Base-by-base conservation (phyloP, 2,888 invertebrate species). In the Lamproptera curius region DNA sequence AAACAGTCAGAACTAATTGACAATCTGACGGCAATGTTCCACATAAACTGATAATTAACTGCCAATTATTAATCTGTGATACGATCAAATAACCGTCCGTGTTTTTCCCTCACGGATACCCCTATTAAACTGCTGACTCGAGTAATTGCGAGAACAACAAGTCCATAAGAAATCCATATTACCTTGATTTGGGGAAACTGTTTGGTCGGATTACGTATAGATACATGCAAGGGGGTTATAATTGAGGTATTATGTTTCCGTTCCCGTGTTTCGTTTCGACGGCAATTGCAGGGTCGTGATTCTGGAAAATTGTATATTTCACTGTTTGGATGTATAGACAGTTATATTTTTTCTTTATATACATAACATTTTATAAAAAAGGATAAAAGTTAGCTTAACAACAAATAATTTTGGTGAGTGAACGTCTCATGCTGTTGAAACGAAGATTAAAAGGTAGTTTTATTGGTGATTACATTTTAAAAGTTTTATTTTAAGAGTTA, bases 221-320 rank as follows among this genome's bases (percentile, higher is more conserved):
- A 8, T 28, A 2, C 28, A 10, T 28, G 9, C n/a, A 31, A 31
- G 31, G 31, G 11, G 31, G 13, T 31, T 11, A 31, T 31, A 31
- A 31, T n/a, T 31, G 31, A 31, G 11, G 31, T 31, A 11, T 31
- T 28, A 31, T n/a, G 11, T 4, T 31, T 11, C n/a, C n/a, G n/a
- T 13, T n/a, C 31, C 31, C 20, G 4, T 6, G 20, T 31, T 11
- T 31, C 4, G 6, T 6, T 9, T 28, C 2, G 28, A 28, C 6
- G 10, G 28, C 28, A 28, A 28, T 28, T 28, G 9, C 9, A 10
- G 31, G 37, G 17, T 31, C 42, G 16, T 33, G 20, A 42, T 23
- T 42, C 37, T 42, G 37, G 9, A 33, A 33, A 47, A 33, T 42
- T 42, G 38, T 23, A n/a, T 42, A 20, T n/a, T 46, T 47, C 10